Base-by-base conservation (phyloP, 2,888 invertebrate genomes). In the Hydraecia micacea region DNA sequence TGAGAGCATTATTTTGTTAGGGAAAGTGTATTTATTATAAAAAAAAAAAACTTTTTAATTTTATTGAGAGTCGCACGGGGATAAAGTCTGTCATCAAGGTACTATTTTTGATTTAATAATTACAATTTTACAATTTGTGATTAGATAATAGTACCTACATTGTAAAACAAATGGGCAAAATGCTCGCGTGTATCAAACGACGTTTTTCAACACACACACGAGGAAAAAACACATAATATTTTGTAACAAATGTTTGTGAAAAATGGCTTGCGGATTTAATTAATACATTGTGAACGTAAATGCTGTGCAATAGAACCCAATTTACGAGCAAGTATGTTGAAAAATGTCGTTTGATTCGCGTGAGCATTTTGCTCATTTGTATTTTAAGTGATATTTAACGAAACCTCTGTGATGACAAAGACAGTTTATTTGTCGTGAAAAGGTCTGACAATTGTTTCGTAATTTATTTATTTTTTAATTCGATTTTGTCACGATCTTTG, bases 351-450 rank as follows among this genome's bases (percentile, higher is more conserved):
- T 52, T 36, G 3, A n/a, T 69, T 18, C 18, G 9, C 1, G 1
- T 52, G 25, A 52, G 52, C n/a, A 36, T 36, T 58, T 36, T 39
- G n/a, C n/a, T 39, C 21, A 70, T 70, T 70, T 58, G n/a, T 58
- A 28, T 52, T 46, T 13, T 65, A 84, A 36, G 87, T 86, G 73
- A 68, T 71, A 63, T 42, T 78, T 70, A 68, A 76, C 32, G n/a
- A 75, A 75, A 69, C 39, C n/a, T 68, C 46, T 87, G 85, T 84
- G 85, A 80, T 84, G 58, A 58, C n/a, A 75, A 52, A 67, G 73
- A 86, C 72, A 66, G 52, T 74, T 32, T n/a, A 49, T n/a, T 42
- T 65, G 18, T 77, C n/a, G 9, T 32, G 21, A 73, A 72, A 83
- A 46, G 42, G 67, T 67, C 32, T 39, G 60, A 25, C 55, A 46